A percentile compares a stretch with the other conserved stretches of the same genome.
Evolutionary conservation across 2,797 vertebrate species (phyloP).

Genomic region (Coregonus suidteri): DNA sequence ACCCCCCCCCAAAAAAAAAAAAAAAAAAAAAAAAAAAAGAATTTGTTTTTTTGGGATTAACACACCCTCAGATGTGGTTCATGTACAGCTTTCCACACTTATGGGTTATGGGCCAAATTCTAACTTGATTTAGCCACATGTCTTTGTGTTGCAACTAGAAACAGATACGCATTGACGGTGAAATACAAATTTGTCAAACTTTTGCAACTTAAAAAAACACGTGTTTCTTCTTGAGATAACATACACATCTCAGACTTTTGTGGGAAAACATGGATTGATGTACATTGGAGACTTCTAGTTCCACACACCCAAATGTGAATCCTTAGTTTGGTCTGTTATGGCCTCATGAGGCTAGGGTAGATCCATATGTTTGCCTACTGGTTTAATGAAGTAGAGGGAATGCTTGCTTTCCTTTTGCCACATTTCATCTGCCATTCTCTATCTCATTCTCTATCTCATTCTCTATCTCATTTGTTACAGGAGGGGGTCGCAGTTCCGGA

Average conservation of each 20-base stretch:
- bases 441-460: too few species aligned
- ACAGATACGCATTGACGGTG: background rate
- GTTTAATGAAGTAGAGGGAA: too few species aligned
- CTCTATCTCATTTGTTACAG: too few species aligned
- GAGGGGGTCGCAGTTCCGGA: too few species aligned
- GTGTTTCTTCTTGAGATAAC: background rate
- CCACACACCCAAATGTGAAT: background rate
- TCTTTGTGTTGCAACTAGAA: conserved; percentile 23
- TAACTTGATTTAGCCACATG: background rate
- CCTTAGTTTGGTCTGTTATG: background rate
- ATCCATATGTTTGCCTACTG: too few species aligned
- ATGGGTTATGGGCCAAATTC: background rate
- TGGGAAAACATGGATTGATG: background rate
- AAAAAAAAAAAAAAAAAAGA: too few species aligned
- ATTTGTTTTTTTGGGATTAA: too few species aligned
- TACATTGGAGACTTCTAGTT: background rate
- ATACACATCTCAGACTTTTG: background rate
- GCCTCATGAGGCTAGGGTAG: background rate
- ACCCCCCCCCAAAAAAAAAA: too few species aligned
- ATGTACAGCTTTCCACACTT: background rate
- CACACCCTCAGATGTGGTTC: background rate
- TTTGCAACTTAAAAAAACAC: background rate
- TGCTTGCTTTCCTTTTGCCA: too few species aligned
- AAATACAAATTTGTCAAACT: background rate
- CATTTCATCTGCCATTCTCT: background rate